These are phyloP conservation scores for Vespertilio murinus DNA, from an alignment of 2,797 vertebrate species.

Conservation along the genomic window DNA sequence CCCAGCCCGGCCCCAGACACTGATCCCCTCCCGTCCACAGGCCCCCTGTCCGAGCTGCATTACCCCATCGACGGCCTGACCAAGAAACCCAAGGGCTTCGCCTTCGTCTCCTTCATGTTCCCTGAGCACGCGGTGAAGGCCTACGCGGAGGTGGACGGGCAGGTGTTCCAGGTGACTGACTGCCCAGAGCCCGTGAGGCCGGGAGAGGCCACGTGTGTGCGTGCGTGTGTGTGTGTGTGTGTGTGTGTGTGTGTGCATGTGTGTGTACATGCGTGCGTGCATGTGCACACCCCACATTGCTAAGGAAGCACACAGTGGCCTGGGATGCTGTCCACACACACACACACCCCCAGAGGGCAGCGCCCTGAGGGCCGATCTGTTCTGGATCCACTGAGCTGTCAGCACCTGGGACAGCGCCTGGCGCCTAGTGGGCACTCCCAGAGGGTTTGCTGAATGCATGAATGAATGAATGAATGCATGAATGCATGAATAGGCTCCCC, in stretches of 20 bases:
- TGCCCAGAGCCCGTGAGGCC: fast-evolving
- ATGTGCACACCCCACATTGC: fast-evolving
- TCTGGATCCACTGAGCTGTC: background rate
- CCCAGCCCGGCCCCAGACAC: fast-evolving
- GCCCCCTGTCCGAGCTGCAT: slow-evolving; percentile 92
- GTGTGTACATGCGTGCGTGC: fast-evolving
- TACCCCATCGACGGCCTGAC: slow-evolving; percentile 94
- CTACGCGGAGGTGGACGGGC: slow-evolving; percentile 91
- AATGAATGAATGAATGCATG: too few species aligned
- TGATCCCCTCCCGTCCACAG: slow-evolving; percentile 77
- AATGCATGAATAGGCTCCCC: too few species aligned
- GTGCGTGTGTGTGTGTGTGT: fast-evolving
- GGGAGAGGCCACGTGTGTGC: fast-evolving
- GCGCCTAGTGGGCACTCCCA: background rate
- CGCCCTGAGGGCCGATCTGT: fast-evolving
- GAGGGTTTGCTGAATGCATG: background rate
- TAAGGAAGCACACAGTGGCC: background rate
- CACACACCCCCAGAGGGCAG: fast-evolving
- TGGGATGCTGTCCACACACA: fast-evolving
- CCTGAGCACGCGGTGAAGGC: slow-evolving; percentile 94
- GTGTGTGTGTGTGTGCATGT: too few species aligned
- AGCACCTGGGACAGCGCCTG: background rate
- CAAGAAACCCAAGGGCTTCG: slow-evolving; percentile 96
- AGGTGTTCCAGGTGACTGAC: slow-evolving; percentile 95
- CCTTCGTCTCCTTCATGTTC: slow-evolving; percentile 96